Percentiles rank a stretch among this genome's conserved stretches.
phyloP scores from a whole-genome alignment of 1,140 invertebrate species.

The Temnothorax curvispinosus region DNA sequence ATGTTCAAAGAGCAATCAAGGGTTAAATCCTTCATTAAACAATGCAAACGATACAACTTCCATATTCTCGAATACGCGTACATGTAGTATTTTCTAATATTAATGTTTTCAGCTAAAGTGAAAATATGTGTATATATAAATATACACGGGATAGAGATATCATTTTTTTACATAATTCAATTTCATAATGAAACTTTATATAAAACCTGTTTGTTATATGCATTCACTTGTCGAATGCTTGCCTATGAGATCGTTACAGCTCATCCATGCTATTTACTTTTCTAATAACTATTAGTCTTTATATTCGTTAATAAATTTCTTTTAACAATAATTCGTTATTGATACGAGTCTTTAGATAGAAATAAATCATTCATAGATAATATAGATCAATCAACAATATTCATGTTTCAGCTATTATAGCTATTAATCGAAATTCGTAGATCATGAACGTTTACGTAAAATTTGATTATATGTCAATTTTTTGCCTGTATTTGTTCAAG shows the following conservation, averaged over 20 bases:
- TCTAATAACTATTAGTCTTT: slow-evolving; percentile 54
- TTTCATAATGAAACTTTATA: slow-evolving; percentile 71
- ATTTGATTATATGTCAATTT: slow-evolving; percentile 45
- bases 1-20: slow-evolving; percentile 69
- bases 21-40: slow-evolving; percentile 69
- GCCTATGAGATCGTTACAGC: slow-evolving; percentile 50
- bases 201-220: slow-evolving; percentile 66
- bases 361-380: slow-evolving; percentile 24
- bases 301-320: slow-evolving; percentile 39
- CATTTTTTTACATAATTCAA: slow-evolving; percentile 68
- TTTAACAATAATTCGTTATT: slow-evolving; percentile 23
- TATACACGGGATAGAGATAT: slow-evolving; percentile 67
- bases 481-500: slow-evolving; percentile 25
- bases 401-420: slow-evolving; percentile 26
- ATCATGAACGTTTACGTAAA: slow-evolving; percentile 51
- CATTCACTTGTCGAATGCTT: slow-evolving; percentile 66
- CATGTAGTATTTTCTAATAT: slow-evolving; percentile 68
- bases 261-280: slow-evolving; percentile 69
- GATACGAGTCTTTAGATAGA: slow-evolving; percentile 9
- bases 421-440: slow-evolving; percentile 57
- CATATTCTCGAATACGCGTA: slow-evolving; percentile 57
- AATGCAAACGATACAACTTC: slow-evolving; percentile 68
- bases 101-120: slow-evolving; percentile 69
- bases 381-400: slow-evolving; percentile 2
- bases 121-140: slow-evolving; percentile 64